A percentile compares a stretch with the other conserved stretches of the same genome.
These are phyloP conservation scores for Salvelinus namaycush DNA, from an alignment of 2,113 vertebrate species.

Conservation along the genomic window DNA sequence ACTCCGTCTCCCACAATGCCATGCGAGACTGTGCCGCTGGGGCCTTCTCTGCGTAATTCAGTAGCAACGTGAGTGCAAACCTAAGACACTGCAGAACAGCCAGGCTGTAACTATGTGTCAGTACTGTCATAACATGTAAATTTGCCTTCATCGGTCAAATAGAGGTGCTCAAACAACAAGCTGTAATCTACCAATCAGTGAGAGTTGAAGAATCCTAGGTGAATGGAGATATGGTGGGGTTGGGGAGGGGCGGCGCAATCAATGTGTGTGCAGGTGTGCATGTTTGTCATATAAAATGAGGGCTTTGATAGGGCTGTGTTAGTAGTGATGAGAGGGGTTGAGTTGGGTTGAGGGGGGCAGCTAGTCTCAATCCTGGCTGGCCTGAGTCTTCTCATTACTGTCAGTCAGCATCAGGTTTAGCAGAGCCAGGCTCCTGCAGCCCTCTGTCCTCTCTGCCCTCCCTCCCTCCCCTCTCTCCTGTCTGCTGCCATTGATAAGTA, in stretches of 20 bases:
- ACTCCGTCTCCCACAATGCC: conserved; percentile 43
- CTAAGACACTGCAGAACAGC: conserved; percentile 18
- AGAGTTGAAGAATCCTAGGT: conserved; percentile 25
- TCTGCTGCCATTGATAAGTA: conserved; percentile 67
- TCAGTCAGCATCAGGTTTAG: conserved; percentile 77
- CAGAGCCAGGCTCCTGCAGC: conserved; percentile 68
- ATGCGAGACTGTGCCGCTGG: conserved; percentile 47
- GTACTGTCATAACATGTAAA: not conserved
- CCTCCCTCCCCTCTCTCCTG: not conserved
- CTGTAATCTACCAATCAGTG: not conserved
- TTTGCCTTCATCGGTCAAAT: not conserved
- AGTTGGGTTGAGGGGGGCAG: conserved; percentile 53
- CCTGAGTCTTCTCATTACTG: conserved; percentile 75
- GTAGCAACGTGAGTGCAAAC: conserved; percentile 31
- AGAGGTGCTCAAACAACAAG: not conserved
- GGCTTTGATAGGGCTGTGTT: conserved; percentile 52
- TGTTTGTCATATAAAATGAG: not conserved
- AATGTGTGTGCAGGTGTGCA: conserved; percentile 21
- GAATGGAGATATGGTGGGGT: conserved; percentile 29
- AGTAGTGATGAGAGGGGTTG: conserved; percentile 42
- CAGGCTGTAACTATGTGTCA: not conserved
- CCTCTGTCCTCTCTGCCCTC: conserved; percentile 59
- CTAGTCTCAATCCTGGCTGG: conserved; percentile 59
- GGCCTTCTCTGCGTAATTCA: conserved; percentile 54
- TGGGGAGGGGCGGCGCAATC: conserved; percentile 2